These are phyloP conservation scores for Dendroctonus ponderosae DNA, from an alignment of 1,140 invertebrate species.

Conservation along the genomic window DNA sequence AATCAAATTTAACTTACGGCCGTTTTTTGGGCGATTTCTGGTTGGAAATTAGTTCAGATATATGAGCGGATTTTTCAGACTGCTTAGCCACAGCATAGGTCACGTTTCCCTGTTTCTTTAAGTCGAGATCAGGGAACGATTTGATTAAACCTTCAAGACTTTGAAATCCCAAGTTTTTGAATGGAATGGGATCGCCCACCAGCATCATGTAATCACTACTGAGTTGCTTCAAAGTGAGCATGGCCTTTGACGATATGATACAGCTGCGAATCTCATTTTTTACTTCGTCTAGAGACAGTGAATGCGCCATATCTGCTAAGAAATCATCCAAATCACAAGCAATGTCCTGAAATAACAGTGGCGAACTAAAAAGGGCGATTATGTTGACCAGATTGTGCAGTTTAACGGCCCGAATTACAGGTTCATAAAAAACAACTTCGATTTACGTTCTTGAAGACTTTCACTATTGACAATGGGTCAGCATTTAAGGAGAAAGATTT, in stretches of 20 bases:
- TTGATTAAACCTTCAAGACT: conserved; percentile 57
- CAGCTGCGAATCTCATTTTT: conserved; percentile 35
- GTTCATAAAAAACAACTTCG: too few species aligned
- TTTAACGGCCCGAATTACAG: too few species aligned
- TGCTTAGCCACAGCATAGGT: conserved; percentile 56
- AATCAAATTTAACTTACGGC: conserved; percentile 11
- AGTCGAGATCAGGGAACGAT: conserved; percentile 54
- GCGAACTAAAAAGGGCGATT: neutral
- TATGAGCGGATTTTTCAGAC: conserved; percentile 58
- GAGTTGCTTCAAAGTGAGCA: conserved; percentile 35
- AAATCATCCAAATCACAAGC: neutral
- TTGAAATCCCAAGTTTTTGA: conserved; percentile 56
- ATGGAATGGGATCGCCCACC: conserved; percentile 60
- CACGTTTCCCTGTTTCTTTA: conserved; percentile 50
- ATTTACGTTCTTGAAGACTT: too few species aligned
- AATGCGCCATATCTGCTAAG: conserved; percentile 24
- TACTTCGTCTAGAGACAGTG: conserved; percentile 27
- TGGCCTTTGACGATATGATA: conserved; percentile 39
- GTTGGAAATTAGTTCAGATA: conserved; percentile 57
- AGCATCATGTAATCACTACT: conserved; percentile 57
- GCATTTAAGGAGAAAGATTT: too few species aligned
- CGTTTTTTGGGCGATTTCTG: conserved; percentile 54
- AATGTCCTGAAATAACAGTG: neutral
- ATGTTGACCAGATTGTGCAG: too few species aligned
- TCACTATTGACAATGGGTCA: too few species aligned